A percentile compares a stretch with the other conserved stretches of the same genome.
phyloP scores from a whole-genome alignment of 2,113 vertebrate genomes.

The Sakesphorus luctuosus region DNA sequence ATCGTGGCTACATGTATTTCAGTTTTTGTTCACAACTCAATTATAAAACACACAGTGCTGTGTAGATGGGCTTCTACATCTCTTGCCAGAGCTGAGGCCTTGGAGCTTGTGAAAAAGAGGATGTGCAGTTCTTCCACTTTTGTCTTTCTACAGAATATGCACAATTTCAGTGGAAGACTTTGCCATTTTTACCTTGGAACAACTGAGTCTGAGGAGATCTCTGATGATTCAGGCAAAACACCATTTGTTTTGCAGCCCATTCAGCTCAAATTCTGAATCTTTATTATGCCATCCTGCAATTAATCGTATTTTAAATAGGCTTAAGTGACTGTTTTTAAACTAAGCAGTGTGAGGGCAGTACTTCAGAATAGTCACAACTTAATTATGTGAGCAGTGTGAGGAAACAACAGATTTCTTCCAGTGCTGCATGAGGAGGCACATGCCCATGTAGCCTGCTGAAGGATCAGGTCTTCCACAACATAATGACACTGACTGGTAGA shows the following conservation, averaged over 20 bases:
- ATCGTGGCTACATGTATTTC: background rate
- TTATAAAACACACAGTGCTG: background rate
- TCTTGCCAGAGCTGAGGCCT: background rate
- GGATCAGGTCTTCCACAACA: background rate
- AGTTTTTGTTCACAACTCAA: background rate
- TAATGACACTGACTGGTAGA: background rate
- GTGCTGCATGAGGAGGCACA: background rate
- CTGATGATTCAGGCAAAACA: background rate
- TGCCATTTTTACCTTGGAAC: conserved; percentile 5
- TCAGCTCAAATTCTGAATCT: background rate
- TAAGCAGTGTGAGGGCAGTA: background rate
- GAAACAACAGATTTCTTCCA: background rate
- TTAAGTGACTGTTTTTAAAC: background rate
- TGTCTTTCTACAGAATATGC: background rate
- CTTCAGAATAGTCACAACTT: background rate
- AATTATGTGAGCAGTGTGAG: background rate
- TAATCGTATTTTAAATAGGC: background rate
- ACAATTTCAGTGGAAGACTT: background rate
- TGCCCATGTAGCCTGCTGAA: background rate
- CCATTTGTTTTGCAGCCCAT: background rate
- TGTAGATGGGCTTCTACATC: background rate
- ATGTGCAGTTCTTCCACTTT: background rate
- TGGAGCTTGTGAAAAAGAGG: background rate
- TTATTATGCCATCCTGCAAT: background rate
- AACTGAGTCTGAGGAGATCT: background rate